These are phyloP conservation scores for Buceros bicornis DNA, from an alignment of 2,797 vertebrate species.

Conservation along the genomic window DNA sequence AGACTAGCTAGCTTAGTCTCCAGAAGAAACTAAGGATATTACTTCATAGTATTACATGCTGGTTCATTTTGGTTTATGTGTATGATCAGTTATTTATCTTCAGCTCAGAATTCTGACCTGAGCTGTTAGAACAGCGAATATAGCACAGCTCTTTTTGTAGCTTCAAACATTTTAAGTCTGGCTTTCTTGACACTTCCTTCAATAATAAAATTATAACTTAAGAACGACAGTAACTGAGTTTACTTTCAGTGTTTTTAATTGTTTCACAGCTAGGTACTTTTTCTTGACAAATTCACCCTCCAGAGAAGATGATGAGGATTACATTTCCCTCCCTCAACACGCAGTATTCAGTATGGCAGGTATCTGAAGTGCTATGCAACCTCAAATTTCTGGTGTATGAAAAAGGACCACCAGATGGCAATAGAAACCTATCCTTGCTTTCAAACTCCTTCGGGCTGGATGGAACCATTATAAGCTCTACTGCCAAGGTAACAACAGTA, in stretches of 20 bases:
- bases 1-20: neutral
- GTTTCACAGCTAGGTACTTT: neutral
- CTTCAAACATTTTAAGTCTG: neutral
- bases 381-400: neutral
- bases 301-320: neutral
- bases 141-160: neutral
- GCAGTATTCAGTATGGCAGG: neutral
- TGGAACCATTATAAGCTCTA: neutral
- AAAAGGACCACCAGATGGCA: slow-evolving; percentile 40
- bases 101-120: neutral
- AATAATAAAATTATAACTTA: neutral
- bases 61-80: neutral
- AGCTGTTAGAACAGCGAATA: neutral
- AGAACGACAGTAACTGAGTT: neutral
- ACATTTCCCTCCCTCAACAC: neutral
- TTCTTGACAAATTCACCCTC: neutral
- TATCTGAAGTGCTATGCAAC: neutral
- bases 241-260: neutral
- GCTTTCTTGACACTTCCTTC: neutral
- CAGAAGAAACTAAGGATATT: neutral
- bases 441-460: neutral
- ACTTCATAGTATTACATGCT: neutral
- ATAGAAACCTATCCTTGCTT: neutral
- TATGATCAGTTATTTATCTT: neutral
- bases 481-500: neutral